phyloP scores from a whole-genome alignment of 1,140 invertebrate genomes.

The Trialeurodes vaporariorum region DNA sequence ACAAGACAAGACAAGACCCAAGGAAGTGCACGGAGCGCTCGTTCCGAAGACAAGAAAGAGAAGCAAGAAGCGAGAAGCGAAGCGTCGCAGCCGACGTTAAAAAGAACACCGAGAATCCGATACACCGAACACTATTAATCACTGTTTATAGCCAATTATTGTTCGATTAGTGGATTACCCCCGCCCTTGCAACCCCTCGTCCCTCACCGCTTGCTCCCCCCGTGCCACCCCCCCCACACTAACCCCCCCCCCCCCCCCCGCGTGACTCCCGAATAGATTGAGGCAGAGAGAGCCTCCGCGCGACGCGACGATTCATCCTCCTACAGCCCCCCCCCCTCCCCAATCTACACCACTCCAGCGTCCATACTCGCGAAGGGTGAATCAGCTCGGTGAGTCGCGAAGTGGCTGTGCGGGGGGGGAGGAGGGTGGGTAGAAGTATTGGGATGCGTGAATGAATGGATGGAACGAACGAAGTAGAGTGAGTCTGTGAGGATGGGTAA shows the following conservation, averaged over 20 bases:
- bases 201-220: not conserved
- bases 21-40: too few species aligned
- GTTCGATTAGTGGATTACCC: not conserved
- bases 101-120: not conserved
- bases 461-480: not conserved
- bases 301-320: not conserved
- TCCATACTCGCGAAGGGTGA: too few species aligned
- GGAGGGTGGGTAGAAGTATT: too few species aligned
- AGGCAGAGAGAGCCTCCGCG: too few species aligned
- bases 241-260: too few species aligned
- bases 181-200: not conserved
- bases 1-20: too few species aligned
- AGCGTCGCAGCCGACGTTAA: not conserved
- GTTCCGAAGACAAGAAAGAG: not conserved
- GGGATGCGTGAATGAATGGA: not conserved
- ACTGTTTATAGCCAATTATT: slow-evolving; percentile 1
- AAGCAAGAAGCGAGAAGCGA: not conserved
- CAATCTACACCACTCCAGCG: too few species aligned
- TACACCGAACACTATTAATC: not conserved
- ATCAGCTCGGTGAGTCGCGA: not conserved
- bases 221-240: too few species aligned
- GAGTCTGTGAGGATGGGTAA: too few species aligned
- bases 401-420: too few species aligned
- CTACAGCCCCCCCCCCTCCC: too few species aligned
- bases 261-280: too few species aligned